Percentiles rank a stretch among this genome's conserved stretches.
phyloP scores from a whole-genome alignment of 2,888 invertebrate genomes.

The Dicranocentrus wangi region DNA sequence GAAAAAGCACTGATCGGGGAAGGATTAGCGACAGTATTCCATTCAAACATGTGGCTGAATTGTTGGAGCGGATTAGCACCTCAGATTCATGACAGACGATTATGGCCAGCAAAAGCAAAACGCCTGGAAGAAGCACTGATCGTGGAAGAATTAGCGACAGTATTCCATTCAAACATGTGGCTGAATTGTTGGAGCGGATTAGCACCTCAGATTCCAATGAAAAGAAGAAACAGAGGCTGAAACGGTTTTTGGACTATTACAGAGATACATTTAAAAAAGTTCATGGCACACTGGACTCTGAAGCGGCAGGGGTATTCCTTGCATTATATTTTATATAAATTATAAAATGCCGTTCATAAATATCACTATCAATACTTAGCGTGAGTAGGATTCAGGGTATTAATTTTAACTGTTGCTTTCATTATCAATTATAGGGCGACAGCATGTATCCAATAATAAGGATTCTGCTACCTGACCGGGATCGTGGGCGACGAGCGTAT shows the following conservation, averaged over 20 bases:
- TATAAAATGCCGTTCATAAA: neutral
- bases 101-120: neutral
- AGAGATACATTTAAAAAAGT: constrained; percentile 52
- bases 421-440: constrained; percentile 67
- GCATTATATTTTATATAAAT: constrained; percentile 7
- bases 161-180: constrained; percentile 61
- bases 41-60: constrained; percentile 61
- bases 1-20: neutral
- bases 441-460: constrained; percentile 68
- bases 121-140: too few species aligned
- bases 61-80: constrained; percentile 56
- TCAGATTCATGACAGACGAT: constrained; percentile 1
- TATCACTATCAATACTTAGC: neutral
- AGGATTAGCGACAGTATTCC: constrained; percentile 47
- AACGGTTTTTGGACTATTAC: constrained; percentile 51
- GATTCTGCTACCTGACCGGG: constrained; percentile 64
- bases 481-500: constrained; percentile 67
- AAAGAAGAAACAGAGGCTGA: constrained; percentile 47
- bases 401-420: neutral
- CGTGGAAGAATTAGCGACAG: constrained; percentile 38
- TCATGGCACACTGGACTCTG: constrained; percentile 62
- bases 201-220: constrained; percentile 6
- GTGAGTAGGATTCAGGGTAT: too few species aligned
- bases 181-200: constrained; percentile 60
- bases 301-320: constrained; percentile 58